A percentile compares a stretch with the other conserved stretches of the same genome.
phyloP scores from a whole-genome alignment of 2,113 vertebrate species.

The Xenopus borealis region DNA sequence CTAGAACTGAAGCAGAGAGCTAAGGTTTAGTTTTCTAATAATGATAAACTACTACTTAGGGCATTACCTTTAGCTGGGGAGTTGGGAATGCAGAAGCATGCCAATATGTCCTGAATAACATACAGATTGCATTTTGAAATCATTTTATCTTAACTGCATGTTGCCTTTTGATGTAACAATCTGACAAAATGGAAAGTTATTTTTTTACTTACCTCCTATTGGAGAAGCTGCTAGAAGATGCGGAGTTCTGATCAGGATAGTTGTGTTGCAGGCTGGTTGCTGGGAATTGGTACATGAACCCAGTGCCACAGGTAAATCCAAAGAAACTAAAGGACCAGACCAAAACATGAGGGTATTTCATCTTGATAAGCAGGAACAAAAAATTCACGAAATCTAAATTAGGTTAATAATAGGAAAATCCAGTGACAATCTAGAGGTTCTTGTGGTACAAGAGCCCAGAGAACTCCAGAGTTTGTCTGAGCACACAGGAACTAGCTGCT shows the following conservation, averaged over 20 bases:
- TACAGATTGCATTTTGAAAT: neutral
- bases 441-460: neutral
- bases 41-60: too few species aligned
- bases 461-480: slow-evolving; percentile 22
- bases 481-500: slow-evolving; percentile 29
- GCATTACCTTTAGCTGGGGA: too few species aligned
- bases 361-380: slow-evolving; percentile 32
- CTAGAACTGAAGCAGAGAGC: too few species aligned
- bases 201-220: slow-evolving; percentile 69
- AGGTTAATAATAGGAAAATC: slow-evolving; percentile 9
- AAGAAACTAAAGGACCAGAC: slow-evolving; percentile 66
- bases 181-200: neutral
- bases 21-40: too few species aligned
- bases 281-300: slow-evolving; percentile 72
- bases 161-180: too few species aligned
- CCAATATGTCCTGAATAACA: neutral
- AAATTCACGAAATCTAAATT: neutral
- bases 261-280: slow-evolving; percentile 67
- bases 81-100: neutral
- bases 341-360: slow-evolving; percentile 53
- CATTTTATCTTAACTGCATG: too few species aligned
- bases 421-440: slow-evolving; percentile 10
- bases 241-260: slow-evolving; percentile 65
- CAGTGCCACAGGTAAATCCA: slow-evolving; percentile 64
- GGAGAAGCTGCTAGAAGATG: slow-evolving; percentile 64